Evolutionary conservation across 2,888 invertebrate genomes (phyloP).

Genomic region (Choristoneura rosaceana): DNA sequence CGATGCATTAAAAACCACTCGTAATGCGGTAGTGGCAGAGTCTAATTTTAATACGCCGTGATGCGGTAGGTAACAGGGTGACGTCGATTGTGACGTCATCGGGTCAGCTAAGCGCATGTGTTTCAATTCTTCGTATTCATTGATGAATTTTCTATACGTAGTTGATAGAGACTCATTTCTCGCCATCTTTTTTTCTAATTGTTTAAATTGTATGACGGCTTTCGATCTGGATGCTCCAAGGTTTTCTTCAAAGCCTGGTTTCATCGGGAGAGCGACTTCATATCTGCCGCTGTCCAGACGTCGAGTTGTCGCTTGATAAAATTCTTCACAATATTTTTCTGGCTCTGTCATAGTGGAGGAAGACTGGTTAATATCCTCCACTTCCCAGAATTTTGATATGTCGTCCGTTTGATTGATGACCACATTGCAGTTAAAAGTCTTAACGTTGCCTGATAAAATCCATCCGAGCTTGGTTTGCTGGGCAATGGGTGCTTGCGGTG

Average conservation of each 20-base stretch:
- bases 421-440: conserved; percentile 37
- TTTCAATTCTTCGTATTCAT: conserved; percentile 19
- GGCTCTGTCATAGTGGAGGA: neutral
- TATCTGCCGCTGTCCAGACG: conserved; percentile 17
- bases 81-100: neutral
- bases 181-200: neutral
- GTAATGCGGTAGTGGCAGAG: neutral
- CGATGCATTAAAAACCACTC: conserved; percentile 24
- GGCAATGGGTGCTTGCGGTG: conserved; percentile 33
- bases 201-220: neutral
- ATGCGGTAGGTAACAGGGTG: conserved; percentile 31
- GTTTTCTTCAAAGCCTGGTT: neutral
- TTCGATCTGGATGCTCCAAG: conserved; percentile 11
- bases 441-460: conserved; percentile 40
- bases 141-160: conserved; percentile 24
- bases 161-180: neutral
- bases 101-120: conserved; percentile 18
- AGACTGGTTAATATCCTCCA: conserved; percentile 8
- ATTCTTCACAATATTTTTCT: conserved; percentile 7
- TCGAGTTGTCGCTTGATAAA: conserved; percentile 14
- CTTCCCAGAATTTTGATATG: conserved; percentile 27
- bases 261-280: conserved; percentile 26
- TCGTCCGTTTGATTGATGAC: conserved; percentile 17
- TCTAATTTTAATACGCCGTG: conserved; percentile 5
- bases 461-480: conserved; percentile 29